Evolutionary conservation across 2,888 invertebrate species (phyloP).

Genomic region (Watsonalla cultraria): DNA sequence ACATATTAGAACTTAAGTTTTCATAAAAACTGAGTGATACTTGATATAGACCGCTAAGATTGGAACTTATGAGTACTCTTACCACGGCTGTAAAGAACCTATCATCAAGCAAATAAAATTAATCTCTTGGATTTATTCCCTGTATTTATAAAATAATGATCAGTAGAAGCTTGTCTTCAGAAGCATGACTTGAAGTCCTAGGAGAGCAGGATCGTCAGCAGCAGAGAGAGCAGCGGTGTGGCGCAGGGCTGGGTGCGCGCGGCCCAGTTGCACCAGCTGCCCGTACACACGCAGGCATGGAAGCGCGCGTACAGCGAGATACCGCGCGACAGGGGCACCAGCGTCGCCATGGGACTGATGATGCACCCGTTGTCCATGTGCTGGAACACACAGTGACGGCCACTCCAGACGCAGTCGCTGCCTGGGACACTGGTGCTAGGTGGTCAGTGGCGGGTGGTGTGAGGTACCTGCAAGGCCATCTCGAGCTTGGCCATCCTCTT

Average conservation of each 20-base stretch:
- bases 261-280: conserved; percentile 48
- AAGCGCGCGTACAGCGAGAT: conserved; percentile 59
- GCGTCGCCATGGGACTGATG: conserved; percentile 51
- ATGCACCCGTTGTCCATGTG: conserved; percentile 51
- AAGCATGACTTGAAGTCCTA: neutral
- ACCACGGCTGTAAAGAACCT: no score
- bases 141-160: no score
- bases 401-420: neutral
- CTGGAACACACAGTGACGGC: conserved; percentile 26
- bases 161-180: neutral
- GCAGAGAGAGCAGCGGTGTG: neutral
- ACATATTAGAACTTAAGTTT: no score
- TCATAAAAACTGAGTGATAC: no score
- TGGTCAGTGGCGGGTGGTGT: conserved; percentile 2
- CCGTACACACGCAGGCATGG: conserved; percentile 60
- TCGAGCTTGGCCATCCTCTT: conserved; percentile 56
- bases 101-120: no score
- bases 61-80: no score
- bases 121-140: no score
- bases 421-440: neutral
- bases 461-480: conserved; percentile 30
- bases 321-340: conserved; percentile 54
- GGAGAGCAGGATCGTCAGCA: neutral
- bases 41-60: no score
- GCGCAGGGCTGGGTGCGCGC: neutral